Evolutionary conservation across 2,888 invertebrate genomes (phyloP), one percentile per base, ranked within the genome.

Genomic region (Oegoconia quadripuncta): DNA sequence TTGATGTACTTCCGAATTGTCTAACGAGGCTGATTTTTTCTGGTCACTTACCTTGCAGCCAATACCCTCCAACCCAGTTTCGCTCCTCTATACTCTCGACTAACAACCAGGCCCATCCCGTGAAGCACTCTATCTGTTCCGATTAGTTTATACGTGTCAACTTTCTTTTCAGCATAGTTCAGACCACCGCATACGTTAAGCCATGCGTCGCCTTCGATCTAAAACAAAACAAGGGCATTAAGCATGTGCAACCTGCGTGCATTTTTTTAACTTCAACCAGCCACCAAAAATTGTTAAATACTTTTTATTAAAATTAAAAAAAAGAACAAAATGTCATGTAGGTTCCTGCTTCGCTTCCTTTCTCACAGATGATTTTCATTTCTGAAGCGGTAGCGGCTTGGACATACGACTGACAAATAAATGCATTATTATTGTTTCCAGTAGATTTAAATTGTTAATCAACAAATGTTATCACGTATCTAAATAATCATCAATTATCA

Each of bases 51-150:
- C 83, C 83, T 74, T 0, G 83, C 81, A 4, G 53, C 57, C 9
- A 84, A 49, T 22, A 84, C 40, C 25, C 55, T 64, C 4, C 66
- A 55, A 0, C 80, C 82, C 1, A 84, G 62, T 11, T 44, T 65
- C 0, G 54, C 46, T 0, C 83, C 83, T 20, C 84, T 55, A 35
- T 62, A 74, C 1, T 80, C 72, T n/a, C 59, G 56, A 2, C 25
- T 41, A 0, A 84, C 81, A 0, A 73, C 59, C n/a, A 84, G 49
- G 0, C 84, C 84, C 3, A 70, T 41, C 0, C 73, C 81, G 15
- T 62, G 53, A 2, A 83, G 51, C 0, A 72, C 3, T 12, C 44
- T 55, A 9, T 78, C 71, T 15, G 64, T 7, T 0, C 60, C 69
- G 13, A 78, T 39, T 23, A 62, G 48, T 25, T 74, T 44, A 40